Base-by-base conservation (phyloP, 2,888 invertebrate genomes). In the Clivina fossor region DNA sequence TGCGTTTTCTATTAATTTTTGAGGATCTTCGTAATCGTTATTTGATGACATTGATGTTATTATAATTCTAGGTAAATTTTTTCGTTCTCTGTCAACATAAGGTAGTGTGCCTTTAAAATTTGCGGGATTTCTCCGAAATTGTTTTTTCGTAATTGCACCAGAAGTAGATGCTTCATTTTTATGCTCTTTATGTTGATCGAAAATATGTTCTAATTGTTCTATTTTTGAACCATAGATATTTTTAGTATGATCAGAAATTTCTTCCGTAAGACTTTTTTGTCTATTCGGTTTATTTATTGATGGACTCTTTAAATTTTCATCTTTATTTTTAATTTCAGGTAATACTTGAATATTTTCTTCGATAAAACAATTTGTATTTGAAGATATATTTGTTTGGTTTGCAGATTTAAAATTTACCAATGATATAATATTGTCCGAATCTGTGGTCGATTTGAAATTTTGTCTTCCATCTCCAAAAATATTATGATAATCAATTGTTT, bases 131-230 rank as follows among this genome's bases (percentile, higher is more conserved):
- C 11, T 35, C 9, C 28, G 35, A n/a, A 16, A 18, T 15, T 32
- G 32, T n/a, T 41, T n/a, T n/a, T n/a, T n/a, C n/a, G n/a, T n/a
- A n/a, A n/a, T n/a, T n/a, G n/a, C n/a, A n/a, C n/a, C n/a, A n/a
- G n/a, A n/a, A n/a, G n/a, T n/a, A n/a, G n/a, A n/a, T n/a, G n/a
- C 20, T 30, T 28, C 35, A 5, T 11, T 18, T 28, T 22, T 11
- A 33, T 26, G 44, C 2, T 53, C 35, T 48, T 47, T 57, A 13
- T 18, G 35, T 22, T 48, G 20, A 20, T 58, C 49, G 15, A 54
- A 54, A 18, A 54, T 35, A 20, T 28, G n/a, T 41, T 55, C 35
- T 15, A 59, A 18, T 32, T 54, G 43, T 44, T 57, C 57, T 2
- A 59, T 50, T 50, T 55, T 59, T 13, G 54, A 26, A 4, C 51